phyloP scores from a whole-genome alignment of 2,888 invertebrate species.

The Drosophila atroscutellata region DNA sequence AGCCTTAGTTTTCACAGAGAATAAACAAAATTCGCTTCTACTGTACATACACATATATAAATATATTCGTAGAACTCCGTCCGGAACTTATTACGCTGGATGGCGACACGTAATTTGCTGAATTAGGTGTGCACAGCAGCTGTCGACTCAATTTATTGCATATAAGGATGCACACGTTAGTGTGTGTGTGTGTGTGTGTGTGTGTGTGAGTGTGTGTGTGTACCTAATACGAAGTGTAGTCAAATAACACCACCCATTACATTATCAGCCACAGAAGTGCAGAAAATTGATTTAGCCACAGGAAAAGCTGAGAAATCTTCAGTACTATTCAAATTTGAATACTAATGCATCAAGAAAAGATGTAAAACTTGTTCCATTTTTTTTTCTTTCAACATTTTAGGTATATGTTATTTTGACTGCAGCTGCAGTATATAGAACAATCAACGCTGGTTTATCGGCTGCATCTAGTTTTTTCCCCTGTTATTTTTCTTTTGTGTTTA shows the following conservation, averaged over 20 bases:
- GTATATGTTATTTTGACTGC: background rate
- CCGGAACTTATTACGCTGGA: background rate
- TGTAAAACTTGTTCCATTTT: background rate
- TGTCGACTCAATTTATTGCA: slow-evolving; percentile 28
- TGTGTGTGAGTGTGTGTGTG: background rate
- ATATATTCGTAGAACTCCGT: background rate
- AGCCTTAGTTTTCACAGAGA: background rate
- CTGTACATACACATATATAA: background rate
- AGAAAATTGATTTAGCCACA: rapidly evolving
- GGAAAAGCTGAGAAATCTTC: background rate
- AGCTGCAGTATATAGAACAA: slow-evolving; percentile 21
- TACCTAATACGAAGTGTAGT: background rate
- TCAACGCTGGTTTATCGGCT: slow-evolving; percentile 9
- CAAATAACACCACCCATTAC: background rate
- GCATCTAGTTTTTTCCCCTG: background rate
- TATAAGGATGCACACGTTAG: background rate
- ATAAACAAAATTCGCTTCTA: background rate
- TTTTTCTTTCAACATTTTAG: background rate
- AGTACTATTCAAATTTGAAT: background rate
- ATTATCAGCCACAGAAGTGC: background rate
- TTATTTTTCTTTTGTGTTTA: background rate
- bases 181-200: background rate
- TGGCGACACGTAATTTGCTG: background rate
- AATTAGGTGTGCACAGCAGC: slow-evolving; percentile 13
- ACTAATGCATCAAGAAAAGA: background rate